phyloP scores from a whole-genome alignment of 2,113 vertebrate genomes.

The Bubo scandiacus region DNA sequence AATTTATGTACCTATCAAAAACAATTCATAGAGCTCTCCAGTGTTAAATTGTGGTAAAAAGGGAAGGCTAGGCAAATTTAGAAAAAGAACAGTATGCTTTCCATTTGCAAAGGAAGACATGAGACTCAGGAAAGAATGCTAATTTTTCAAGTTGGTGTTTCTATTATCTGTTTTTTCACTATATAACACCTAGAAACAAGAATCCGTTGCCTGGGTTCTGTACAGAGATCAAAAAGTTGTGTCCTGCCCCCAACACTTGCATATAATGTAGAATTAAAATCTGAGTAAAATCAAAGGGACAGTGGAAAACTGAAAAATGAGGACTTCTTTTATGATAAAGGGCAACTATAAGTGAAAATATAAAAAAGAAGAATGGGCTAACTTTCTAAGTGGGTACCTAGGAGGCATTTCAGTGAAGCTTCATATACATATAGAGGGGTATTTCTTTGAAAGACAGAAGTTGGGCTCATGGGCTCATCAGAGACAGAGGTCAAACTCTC shows the following conservation, averaged over 20 bases:
- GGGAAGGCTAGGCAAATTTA: constrained; percentile 1
- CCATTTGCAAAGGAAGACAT: not conserved
- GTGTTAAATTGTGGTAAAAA: not conserved
- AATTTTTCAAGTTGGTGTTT: not conserved
- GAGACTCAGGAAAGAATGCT: not conserved
- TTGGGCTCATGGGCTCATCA: not conserved
- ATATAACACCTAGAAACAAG: not conserved
- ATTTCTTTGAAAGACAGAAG: not conserved
- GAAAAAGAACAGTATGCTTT: not conserved
- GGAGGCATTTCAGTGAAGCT: not conserved
- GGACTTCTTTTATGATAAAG: not conserved
- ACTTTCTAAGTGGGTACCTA: not conserved
- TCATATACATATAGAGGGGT: not conserved
- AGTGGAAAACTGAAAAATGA: not conserved
- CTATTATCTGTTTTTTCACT: not conserved
- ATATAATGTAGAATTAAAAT: not conserved
- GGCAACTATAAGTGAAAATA: not conserved
- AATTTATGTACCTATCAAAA: constrained; percentile 50
- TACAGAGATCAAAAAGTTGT: not conserved
- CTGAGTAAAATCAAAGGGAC: not conserved
- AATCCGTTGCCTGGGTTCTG: not conserved
- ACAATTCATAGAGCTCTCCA: not conserved
- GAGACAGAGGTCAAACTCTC: not conserved
- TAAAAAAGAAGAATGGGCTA: not conserved
- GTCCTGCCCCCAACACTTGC: not conserved